Base-by-base conservation (phyloP, 2,113 vertebrate genomes). In the Gorsachius goisagi region DNA sequence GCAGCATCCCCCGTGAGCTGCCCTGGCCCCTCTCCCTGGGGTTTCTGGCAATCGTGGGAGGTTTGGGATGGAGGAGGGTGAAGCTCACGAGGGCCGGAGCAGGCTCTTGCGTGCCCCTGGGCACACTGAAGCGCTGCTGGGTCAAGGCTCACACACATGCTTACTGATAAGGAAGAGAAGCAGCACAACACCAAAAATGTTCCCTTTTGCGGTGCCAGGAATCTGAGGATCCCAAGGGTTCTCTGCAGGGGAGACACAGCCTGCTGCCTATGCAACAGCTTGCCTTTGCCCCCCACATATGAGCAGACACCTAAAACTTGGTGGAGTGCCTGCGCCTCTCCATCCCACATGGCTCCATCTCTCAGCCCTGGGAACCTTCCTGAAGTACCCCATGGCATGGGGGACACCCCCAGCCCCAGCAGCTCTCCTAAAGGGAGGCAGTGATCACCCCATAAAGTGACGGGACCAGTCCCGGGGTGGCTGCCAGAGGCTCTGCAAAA, bases 51-150 rank as follows among this genome's bases (percentile, higher is more conserved):
- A 9, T n/a, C 1, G 4, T 9, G 32, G 71, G 27, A 60, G 33
- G 30, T 62, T 73, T 53, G 50, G 44, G 18, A 6, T 52, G 27
- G 24, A 44, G 35, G 33, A 44, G 8, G 33, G 10, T 26, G 15
- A 90, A 41, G 79, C 21, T 90, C n/a, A 27, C 47, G 10, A 41
- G 19, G 49, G 12, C 22, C 2, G 6, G 63, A 58, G 56, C 11
- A 23, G 41, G 47, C 10, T 45, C 15, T 58, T 2, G 1, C 0
- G 2, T 20, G 6, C 0, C 0, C 49, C 33, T 0, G 9, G 30
- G 35, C 41, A 84, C 63, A 35, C 35, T 49, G 49, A 72, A 87
- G 81, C 0, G 0, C 28, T 39, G 66, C 84, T 37, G 45, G 55
- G 32, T 45, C 0, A 4, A 76, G 69, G 79, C 49, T 89, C 2